Percentiles rank a stretch among this genome's conserved stretches.
phyloP scores from a whole-genome alignment of 2,113 vertebrate species.

The Heterocephalus glaber region DNA sequence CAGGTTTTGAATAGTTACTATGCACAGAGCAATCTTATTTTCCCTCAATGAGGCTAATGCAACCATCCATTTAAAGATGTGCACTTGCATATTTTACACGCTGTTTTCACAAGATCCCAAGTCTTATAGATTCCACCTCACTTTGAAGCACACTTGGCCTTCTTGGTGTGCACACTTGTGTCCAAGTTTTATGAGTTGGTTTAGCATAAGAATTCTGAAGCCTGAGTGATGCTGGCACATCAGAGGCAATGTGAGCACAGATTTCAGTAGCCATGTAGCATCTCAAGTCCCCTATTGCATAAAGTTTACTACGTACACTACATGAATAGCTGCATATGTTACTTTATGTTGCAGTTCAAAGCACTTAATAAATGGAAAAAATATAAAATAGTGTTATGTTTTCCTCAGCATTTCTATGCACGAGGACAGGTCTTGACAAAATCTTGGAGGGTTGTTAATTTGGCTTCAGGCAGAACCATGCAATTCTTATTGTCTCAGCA shows the following conservation, averaged over 20 bases:
- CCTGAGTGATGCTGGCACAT: constrained; percentile 42
- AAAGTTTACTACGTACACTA: neutral
- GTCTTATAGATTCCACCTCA: neutral
- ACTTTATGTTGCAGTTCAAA: constrained; percentile 41
- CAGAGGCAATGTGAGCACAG: neutral
- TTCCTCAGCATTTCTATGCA: constrained; percentile 59
- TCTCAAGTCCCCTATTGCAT: neutral
- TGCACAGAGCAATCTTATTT: fast-evolving
- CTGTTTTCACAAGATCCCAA: neutral
- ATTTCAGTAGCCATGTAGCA: neutral
- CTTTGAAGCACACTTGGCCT: neutral
- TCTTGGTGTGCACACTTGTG: neutral
- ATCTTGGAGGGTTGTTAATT: constrained; percentile 73
- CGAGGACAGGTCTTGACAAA: neutral
- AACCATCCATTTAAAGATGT: neutral
- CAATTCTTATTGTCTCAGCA: constrained; percentile 66
- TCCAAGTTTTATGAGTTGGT: neutral
- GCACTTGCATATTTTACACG: neutral
- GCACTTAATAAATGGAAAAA: constrained; percentile 55
- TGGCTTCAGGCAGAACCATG: constrained; percentile 57
- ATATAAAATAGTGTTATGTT: neutral
- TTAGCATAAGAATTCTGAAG: constrained; percentile 46
- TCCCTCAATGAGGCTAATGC: neutral
- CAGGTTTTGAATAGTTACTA: constrained; percentile 33
- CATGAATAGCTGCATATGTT: neutral